Base-by-base conservation (phyloP, 1,140 invertebrate species). In the Eupeodes corollae region DNA sequence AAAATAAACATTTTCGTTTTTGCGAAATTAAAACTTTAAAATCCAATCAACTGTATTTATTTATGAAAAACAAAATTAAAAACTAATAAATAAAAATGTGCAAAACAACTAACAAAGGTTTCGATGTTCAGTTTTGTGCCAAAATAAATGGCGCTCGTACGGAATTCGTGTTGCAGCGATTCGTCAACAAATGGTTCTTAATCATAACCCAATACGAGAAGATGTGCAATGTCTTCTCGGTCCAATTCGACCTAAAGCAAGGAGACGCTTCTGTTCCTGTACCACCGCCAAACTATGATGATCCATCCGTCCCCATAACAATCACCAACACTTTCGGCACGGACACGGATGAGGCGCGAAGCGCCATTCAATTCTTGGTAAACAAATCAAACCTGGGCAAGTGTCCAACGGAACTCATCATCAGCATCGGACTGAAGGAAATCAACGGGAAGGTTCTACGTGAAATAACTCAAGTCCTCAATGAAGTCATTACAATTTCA, bases 121-220 rank as follows among this genome's bases (percentile, higher is more conserved):
- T 66, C 12, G 41, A 57, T 1, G 54, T 48, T n/a, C 63, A 65
- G 43, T 63, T 66, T 11, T 48, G 52, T 0, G 37, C 42, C 1
- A 46, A 53, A 6, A 53, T 67, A 9, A 55, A 61, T 44, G 63
- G 56, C 13, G 34, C 46, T 5, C 49, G 19, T 12, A 63, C 63
- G 6, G 59, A 66, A 18, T 56, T 67, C 9, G 63, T 67, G 8
- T 62, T 56, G 14, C 60, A 67, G 13, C 12, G 41, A 19, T 67
- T 67, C 14, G 50, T 52, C 3, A 60, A 63, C 47, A 63, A 67
- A 37, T 63, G 59, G 54, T 45, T 67, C 35, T 37, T 67, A n/a
- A 18, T 67, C 1, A 47, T 60, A 19, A 67, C 63, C 2, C 63
- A 67, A 47, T 47, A 59, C 31, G 57, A 57, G 6, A 60, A 59